Percentiles rank a stretch among this genome's conserved stretches.
These are phyloP conservation scores for Poeciliopsis paucimaculata DNA, from an alignment of 2,797 vertebrate species.

Conservation along the genomic window DNA sequence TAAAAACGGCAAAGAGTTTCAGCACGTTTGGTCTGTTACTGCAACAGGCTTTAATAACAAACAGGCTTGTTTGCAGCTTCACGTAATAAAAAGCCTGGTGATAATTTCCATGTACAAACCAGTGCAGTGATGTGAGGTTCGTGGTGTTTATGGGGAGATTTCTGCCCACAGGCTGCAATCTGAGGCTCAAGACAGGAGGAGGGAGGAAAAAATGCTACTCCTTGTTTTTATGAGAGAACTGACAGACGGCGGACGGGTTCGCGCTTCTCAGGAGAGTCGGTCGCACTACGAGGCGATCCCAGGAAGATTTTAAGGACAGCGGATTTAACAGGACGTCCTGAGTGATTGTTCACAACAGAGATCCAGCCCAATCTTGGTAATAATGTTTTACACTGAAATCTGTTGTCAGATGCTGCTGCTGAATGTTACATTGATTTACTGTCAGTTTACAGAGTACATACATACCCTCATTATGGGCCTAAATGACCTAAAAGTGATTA, in stretches of 20 bases:
- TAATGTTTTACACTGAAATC: background rate
- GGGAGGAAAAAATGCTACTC: conserved; percentile 22
- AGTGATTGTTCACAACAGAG: background rate
- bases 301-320: no score
- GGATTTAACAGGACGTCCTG: no score
- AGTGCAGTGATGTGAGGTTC: background rate
- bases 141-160: conserved; percentile 44
- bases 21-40: background rate
- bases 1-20: background rate
- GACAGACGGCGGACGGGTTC: conserved; percentile 33
- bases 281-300: conserved; percentile 41
- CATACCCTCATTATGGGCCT: background rate
- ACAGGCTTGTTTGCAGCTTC: background rate
- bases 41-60: background rate
- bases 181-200: conserved; percentile 18
- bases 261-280: conserved; percentile 24
- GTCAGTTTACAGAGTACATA: background rate
- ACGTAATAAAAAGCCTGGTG: background rate
- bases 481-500: background rate
- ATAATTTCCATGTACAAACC: background rate
- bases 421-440: background rate
- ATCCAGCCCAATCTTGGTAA: background rate
- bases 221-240: conserved; percentile 20
- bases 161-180: conserved; percentile 15
- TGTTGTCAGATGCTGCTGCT: background rate